Base-by-base conservation (phyloP, 92 coral and sea anemone genomes). In the Porites lobata region DNA sequence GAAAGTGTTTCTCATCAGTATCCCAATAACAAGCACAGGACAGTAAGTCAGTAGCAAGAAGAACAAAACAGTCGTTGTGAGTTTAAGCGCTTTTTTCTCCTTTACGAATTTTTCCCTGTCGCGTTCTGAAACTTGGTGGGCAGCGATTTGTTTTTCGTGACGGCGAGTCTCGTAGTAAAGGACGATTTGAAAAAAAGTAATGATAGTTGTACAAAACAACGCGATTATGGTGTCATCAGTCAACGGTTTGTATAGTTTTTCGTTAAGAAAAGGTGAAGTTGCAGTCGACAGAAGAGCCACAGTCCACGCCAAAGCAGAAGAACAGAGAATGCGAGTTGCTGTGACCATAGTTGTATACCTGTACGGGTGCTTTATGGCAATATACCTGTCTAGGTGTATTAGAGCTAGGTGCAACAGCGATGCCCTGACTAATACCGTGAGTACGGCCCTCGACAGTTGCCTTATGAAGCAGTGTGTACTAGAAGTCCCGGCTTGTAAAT, bases 81-180 rank as follows among this genome's bases (percentile, higher is more conserved):
- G 29, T 5, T 77, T 77, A 11, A 77, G 38, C 15, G 81, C 81
- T 77, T 77, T 77, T 17, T 59, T 59, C 21, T 77, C 81, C 21
- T 58, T 77, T 15, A 57, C 7, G 51, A 77, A 57, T n/a, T 61
- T 77, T 20, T 58, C 52, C 10, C 15, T 29, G 81, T 51, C 22
- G 26, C 59, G 53, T 8, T 13, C 51, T 57, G 81, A 32, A 2
- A 59, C 29, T 29, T 77, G 81, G 4, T 58, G 21, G 14, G 51
- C 51, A 6, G 68, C 50, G 13, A 77, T 61, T 61, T 77, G 67
- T 17, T 32, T 61, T 22, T 51, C 69, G 67, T 57, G 81, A 13
- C 81, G 52, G 3, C 81, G 81, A 26, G 26, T n/a, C 15, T 77
- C 81, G 8, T 65, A 9, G 81, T 77, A 77, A 22, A 77, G 50